These are phyloP conservation scores for Drosophila limbata DNA, from an alignment of 2,888 invertebrate species.

Conservation along the genomic window DNA sequence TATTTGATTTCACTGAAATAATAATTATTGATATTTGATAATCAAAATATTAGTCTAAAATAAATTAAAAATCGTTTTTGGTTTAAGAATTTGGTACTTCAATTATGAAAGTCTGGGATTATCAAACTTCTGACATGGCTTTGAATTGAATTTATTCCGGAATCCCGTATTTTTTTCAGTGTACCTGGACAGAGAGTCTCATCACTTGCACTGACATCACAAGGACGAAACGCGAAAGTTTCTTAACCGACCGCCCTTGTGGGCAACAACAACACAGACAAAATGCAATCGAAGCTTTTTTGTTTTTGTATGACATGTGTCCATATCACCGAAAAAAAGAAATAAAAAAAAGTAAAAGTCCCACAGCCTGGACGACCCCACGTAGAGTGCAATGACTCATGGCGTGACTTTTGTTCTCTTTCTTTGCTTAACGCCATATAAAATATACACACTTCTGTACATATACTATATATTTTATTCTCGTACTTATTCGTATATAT, in stretches of 20 bases:
- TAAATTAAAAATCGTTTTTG: too few species aligned
- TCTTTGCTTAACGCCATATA: constrained; percentile 62
- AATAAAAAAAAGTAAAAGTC: constrained; percentile 56
- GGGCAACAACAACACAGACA: constrained; percentile 1
- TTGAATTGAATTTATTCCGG: too few species aligned
- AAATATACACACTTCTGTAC: constrained; percentile 13
- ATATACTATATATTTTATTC: constrained; percentile 13
- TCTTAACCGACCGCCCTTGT: constrained; percentile 54
- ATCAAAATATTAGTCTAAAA: too few species aligned
- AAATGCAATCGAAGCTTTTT: constrained; percentile 2
- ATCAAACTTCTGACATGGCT: too few species aligned
- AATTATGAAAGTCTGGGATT: too few species aligned
- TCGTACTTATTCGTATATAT: constrained; percentile 4
- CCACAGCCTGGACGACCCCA: constrained; percentile 45
- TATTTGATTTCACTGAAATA: too few species aligned
- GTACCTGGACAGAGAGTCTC: constrained; percentile 1
- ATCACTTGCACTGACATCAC: constrained; percentile 29
- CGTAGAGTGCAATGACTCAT: constrained; percentile 74
- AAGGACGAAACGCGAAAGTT: constrained; percentile 60
- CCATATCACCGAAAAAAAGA: constrained; percentile 2
- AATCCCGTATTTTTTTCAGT: neutral
- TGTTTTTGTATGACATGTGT: constrained; percentile 4
- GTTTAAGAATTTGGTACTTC: too few species aligned
- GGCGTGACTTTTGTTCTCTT: constrained; percentile 81
- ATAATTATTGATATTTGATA: too few species aligned